These are phyloP conservation scores for Yponomeuta evonymella DNA, from an alignment of 2,888 invertebrate species.

Conservation along the genomic window DNA sequence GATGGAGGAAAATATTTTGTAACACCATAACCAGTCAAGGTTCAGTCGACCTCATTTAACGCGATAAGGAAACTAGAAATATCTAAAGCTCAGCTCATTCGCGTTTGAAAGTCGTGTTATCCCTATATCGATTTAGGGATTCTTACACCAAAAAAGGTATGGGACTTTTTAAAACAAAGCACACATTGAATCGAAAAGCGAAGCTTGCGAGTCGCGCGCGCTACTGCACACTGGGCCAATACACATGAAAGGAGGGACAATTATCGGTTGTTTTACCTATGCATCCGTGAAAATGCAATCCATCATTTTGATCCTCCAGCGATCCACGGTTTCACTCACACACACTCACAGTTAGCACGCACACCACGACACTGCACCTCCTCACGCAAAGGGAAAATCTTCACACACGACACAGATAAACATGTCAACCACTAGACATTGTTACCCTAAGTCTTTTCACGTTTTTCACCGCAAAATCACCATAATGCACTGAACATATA, in stretches of 20 bases:
- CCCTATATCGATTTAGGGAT: constrained; percentile 54
- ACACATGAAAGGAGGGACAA: constrained; percentile 40
- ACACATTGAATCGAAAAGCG: constrained; percentile 28
- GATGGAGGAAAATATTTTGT: constrained; percentile 45
- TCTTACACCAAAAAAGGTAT: constrained; percentile 37
- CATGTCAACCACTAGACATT: constrained; percentile 76
- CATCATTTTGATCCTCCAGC: constrained; percentile 37
- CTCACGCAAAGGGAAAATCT: constrained; percentile 76
- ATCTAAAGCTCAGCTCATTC: constrained; percentile 36
- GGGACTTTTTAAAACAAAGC: constrained; percentile 48
- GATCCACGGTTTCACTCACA: constrained; percentile 36
- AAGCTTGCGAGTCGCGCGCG: neutral
- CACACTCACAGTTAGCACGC: constrained; percentile 50
- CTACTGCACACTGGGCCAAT: constrained; percentile 36
- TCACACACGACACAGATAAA: constrained; percentile 77
- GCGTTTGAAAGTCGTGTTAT: constrained; percentile 35
- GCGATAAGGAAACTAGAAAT: constrained; percentile 43
- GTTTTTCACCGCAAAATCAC: constrained; percentile 68
- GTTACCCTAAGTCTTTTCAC: constrained; percentile 73
- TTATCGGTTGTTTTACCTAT: constrained; percentile 65
- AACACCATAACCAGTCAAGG: constrained; percentile 49
- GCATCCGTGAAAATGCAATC: constrained; percentile 73
- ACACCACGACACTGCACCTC: constrained; percentile 65
- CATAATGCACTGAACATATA: constrained; percentile 60
- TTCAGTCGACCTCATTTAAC: constrained; percentile 41